Evolutionary conservation across 2,888 invertebrate genomes (phyloP), one percentile per base, ranked within the genome.

Genomic region (Pemphredon lugubris): DNA sequence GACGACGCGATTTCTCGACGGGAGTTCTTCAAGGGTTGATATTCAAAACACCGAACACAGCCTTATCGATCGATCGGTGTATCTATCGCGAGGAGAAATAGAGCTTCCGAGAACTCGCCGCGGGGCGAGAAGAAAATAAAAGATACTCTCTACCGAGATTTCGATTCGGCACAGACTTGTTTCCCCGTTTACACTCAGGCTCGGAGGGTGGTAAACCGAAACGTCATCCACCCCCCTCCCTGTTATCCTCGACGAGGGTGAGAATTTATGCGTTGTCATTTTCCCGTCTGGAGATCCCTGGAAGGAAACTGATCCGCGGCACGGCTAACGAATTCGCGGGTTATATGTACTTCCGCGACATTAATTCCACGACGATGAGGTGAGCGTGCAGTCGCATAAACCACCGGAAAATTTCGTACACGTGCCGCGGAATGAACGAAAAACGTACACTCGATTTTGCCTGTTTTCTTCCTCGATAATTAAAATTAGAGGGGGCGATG

Each of bases 161-260:
- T 69, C 59, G 70, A 75, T 70, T 65, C 48, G 55, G 50, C 53
- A 30, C 65, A 58, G 64, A n/a, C 2, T 23, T 55, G 55, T 42
- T 55, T 60, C 59, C 45, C 44, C 51, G 45, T 18, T 16, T 18
- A 14, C 7, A n/a, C 16, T 4, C 14, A n/a, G n/a, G n/a, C n/a
- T n/a, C n/a, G n/a, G n/a, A 26, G 65, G 61, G 23, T 34, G 61
- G 48, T 45, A 76, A 70, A 73, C 67, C 54, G 64, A 79, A 73
- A 73, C 63, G 70, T 79, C 80, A 76, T 73, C 63, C 65, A n/a
- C n/a, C n/a, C n/a, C n/a, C n/a, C n/a, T n/a, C n/a, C 14, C 54
- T 42, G 40, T 67, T 70, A 67, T 37, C 32, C 30, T 11, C 21
- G 53, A 60, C 57, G 55, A 53, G 65, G 70, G 57, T 54, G 66